These are phyloP conservation scores for Hippasteria phrygiana DNA, from an alignment of 53 echinoderm and acorn worm genomes.

Conservation along the genomic window DNA sequence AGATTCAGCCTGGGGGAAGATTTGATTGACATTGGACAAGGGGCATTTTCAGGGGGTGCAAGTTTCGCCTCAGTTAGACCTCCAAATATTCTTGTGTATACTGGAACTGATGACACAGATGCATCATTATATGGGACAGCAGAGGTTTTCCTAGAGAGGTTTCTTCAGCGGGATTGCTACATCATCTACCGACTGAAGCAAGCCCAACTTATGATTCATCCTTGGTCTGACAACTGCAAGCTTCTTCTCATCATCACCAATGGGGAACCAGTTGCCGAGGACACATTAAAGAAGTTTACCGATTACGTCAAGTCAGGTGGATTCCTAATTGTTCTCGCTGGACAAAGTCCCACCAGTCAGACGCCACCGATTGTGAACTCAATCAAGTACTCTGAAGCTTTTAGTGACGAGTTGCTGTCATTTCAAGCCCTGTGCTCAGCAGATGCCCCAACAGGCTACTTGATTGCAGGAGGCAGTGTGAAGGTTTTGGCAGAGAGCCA, in stretches of 20 bases:
- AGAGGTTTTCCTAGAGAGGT: slow-evolving; percentile 70
- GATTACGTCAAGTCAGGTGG: slow-evolving; percentile 80
- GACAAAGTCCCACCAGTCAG: neutral
- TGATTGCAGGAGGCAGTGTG: slow-evolving; percentile 21
- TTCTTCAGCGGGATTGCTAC: slow-evolving; percentile 82
- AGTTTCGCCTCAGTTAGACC: slow-evolving; percentile 51
- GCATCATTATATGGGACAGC: slow-evolving; percentile 54
- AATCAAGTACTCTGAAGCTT: slow-evolving; percentile 34
- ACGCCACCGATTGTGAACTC: slow-evolving; percentile 11
- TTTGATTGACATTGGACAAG: neutral
- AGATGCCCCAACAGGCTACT: slow-evolving; percentile 5
- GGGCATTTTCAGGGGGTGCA: neutral
- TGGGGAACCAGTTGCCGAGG: slow-evolving; percentile 30
- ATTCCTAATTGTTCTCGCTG: slow-evolving; percentile 71
- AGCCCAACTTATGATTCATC: slow-evolving; percentile 66
- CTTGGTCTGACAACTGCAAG: slow-evolving; percentile 93
- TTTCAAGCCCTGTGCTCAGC: slow-evolving; percentile 57
- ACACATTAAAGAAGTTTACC: slow-evolving; percentile 66
- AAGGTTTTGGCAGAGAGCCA: slow-evolving; percentile 68
- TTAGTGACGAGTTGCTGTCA: slow-evolving; percentile 26
- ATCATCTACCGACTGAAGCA: slow-evolving; percentile 84
- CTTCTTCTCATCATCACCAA: slow-evolving; percentile 73
- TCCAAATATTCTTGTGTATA: slow-evolving; percentile 89
- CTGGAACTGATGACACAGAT: slow-evolving; percentile 70
- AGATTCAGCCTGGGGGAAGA: slow-evolving; percentile 26